Evolutionary conservation across 1,140 invertebrate species (phyloP), one percentile per base, ranked within the genome.

Genomic region (Neodiprion lecontei): DNA sequence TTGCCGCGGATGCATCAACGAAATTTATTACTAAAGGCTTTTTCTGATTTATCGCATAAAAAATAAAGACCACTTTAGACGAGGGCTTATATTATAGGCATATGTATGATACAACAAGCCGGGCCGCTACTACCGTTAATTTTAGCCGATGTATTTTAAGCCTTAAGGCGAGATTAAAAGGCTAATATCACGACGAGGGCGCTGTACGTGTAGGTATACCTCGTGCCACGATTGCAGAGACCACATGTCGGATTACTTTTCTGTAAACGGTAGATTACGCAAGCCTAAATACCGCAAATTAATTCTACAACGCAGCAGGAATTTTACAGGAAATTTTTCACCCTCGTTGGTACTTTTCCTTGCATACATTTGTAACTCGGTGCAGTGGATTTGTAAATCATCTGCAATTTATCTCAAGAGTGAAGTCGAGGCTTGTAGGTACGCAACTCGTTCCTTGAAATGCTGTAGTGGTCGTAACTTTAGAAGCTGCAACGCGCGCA

Each of bases 41-140:
- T 61, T 17, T 61, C 53, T 61, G 53, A 61, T 61, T 61, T 61
- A 61, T 61, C n/a, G 53, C n/a, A 61, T 61, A n/a, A 61, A 61
- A 61, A 9, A 61, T 9, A 61, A 61, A 61, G 11, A 61, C 53
- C 53, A 61, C 53, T 61, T 11, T 17, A 61, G 53, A 61, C 53
- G 53, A 61, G 53, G 53, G 11, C n/a, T 14, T 61, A 61, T 9
- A 61, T 14, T 17, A 61, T 17, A 40, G 28, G 28, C 5, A 40
- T 40, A 40, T 5, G 1, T 40, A 40, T 5, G 0, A 40, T 40
- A 40, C 28, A 40, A 1, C 28, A 40, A 12, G 53, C 53, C 28
- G 28, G 28, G 1, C 28, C 11, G 5, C n/a, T 17, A 61, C 53
- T 61, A 9, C 53, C 53, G 53, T 61, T 61, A 61, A 61, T 61